phyloP scores from a whole-genome alignment of 2,797 vertebrate species.

The Xerus rutilus region DNA sequence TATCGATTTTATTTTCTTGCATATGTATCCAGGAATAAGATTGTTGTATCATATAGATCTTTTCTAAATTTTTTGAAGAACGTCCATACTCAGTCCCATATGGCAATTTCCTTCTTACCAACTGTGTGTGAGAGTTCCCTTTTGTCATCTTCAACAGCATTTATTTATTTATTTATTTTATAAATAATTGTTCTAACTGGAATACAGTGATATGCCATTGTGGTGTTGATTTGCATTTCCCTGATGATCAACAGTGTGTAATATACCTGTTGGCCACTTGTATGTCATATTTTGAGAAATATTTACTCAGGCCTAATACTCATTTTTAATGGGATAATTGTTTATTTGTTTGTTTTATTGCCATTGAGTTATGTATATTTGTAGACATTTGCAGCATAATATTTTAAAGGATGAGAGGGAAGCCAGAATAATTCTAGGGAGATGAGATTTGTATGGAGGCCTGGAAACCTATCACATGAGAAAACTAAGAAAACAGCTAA shows the following conservation, averaged over 20 bases:
- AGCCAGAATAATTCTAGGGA: not conserved
- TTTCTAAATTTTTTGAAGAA: not conserved
- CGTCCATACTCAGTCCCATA: not conserved
- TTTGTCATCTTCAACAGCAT: too few species aligned
- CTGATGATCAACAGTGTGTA: not conserved
- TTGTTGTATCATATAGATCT: not conserved
- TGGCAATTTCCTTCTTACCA: not conserved
- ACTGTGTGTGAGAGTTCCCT: not conserved
- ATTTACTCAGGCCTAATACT: not conserved
- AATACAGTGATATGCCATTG: not conserved
- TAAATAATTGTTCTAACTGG: not conserved
- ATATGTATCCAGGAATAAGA: not conserved
- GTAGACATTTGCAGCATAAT: not conserved
- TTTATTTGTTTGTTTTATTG: not conserved
- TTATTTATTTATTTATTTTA: not conserved
- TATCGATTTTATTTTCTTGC: not conserved
- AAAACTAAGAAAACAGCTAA: not conserved
- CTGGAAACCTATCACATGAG: not conserved
- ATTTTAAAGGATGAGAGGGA: constrained; percentile 1
- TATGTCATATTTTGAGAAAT: not conserved
- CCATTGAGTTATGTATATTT: not conserved
- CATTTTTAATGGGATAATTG: not conserved
- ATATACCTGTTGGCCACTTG: not conserved
- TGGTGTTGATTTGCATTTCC: not conserved
- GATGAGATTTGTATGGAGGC: not conserved